These are phyloP conservation scores for Pachyrhynchus sulphureomaculatus DNA, from an alignment of 1,140 invertebrate species.

Conservation along the genomic window DNA sequence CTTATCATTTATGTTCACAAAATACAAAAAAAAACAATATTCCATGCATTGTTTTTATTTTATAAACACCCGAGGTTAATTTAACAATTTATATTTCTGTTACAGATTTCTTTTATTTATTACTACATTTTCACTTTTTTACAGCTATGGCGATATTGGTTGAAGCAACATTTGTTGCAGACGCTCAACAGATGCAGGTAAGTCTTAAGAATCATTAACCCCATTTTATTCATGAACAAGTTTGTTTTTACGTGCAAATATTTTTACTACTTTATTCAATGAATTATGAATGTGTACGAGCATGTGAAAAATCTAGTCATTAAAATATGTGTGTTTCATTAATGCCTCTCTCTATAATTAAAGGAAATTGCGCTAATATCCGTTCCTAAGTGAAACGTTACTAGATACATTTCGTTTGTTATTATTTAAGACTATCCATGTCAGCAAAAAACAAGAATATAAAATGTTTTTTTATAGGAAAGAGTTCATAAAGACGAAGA, in stretches of 20 bases:
- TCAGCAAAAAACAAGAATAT: too few relatives aligned
- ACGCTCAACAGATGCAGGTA: conserved; percentile 31
- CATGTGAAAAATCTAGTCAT: neutral
- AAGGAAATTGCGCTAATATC: too few relatives aligned
- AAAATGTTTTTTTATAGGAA: too few relatives aligned
- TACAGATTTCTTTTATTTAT: conserved; percentile 18
- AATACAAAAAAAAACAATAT: too few relatives aligned
- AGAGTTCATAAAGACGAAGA: too few relatives aligned
- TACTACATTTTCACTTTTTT: conserved; percentile 29
- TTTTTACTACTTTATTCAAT: neutral
- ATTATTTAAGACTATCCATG: too few relatives aligned
- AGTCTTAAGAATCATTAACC: conserved; percentile 23
- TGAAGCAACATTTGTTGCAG: conserved; percentile 7
- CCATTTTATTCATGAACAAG: conserved; percentile 2
- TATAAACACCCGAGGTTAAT: neutral
- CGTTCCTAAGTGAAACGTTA: too few relatives aligned
- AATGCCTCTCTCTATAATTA: too few relatives aligned
- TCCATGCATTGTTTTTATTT: too few relatives aligned
- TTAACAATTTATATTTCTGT: neutral
- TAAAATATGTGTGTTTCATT: neutral
- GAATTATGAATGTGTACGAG: neutral
- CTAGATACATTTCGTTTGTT: too few relatives aligned
- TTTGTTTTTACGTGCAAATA: neutral
- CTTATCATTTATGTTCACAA: too few relatives aligned
- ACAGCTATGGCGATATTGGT: conserved; percentile 27